phyloP scores from a whole-genome alignment of 92 coral and sea anemone species.

The Epizoanthus stellaris region DNA sequence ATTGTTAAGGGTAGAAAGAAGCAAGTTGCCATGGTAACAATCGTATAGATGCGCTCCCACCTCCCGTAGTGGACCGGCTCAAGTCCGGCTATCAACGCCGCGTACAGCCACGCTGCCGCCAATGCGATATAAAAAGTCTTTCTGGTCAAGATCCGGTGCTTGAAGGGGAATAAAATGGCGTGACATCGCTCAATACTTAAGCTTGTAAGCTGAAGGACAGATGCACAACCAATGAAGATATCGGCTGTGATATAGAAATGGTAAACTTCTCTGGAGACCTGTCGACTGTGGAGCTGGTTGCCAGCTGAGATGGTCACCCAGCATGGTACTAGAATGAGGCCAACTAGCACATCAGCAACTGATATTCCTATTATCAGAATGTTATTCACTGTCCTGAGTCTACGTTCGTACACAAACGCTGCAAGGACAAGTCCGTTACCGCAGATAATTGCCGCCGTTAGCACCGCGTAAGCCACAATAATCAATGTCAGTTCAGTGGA shows the following conservation, averaged over 20 bases:
- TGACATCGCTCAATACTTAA: slow-evolving; percentile 87
- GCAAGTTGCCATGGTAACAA: slow-evolving; percentile 58
- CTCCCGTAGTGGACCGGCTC: slow-evolving; percentile 80
- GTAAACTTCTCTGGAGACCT: slow-evolving; percentile 47
- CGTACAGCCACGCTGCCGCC: slow-evolving; percentile 69
- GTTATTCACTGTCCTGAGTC: slow-evolving; percentile 71
- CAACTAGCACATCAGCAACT: slow-evolving; percentile 82
- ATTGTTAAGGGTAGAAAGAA: slow-evolving; percentile 77
- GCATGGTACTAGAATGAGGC: slow-evolving; percentile 75
- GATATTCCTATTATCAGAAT: slow-evolving; percentile 83
- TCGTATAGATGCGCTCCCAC: slow-evolving; percentile 82
- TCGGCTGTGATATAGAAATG: slow-evolving; percentile 88
- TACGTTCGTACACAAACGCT: slow-evolving; percentile 69
- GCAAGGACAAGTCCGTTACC: slow-evolving; percentile 87
- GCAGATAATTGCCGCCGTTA: slow-evolving; percentile 60
- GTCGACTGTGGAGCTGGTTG: slow-evolving; percentile 14
- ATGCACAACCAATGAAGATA: slow-evolving; percentile 90
- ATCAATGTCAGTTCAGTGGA: slow-evolving; percentile 42
- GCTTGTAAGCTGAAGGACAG: slow-evolving; percentile 83
- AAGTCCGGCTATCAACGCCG: slow-evolving; percentile 75
- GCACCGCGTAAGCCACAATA: slow-evolving; percentile 55
- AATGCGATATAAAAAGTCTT: slow-evolving; percentile 64
- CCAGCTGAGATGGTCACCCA: slow-evolving; percentile 69
- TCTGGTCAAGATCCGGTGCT: slow-evolving; percentile 73
- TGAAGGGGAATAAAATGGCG: slow-evolving; percentile 81